These are phyloP conservation scores for Trichosurus vulpecula DNA, from an alignment of 2,797 vertebrate species.

Conservation along the genomic window DNA sequence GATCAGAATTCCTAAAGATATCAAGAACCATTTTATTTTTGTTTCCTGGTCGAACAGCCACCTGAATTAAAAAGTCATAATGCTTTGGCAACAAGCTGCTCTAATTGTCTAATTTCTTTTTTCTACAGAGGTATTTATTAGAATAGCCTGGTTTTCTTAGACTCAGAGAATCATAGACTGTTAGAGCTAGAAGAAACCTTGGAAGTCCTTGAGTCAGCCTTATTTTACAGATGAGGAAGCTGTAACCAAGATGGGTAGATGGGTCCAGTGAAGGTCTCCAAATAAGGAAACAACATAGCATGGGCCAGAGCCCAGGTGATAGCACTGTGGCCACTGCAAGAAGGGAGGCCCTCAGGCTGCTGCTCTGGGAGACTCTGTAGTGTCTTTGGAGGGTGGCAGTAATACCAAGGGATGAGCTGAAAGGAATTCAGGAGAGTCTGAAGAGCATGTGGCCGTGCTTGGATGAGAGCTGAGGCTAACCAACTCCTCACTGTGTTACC, in stretches of 20 bases:
- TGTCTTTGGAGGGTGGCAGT: neutral
- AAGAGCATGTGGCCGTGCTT: neutral
- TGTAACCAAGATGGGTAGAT: neutral
- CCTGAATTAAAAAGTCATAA: constrained; percentile 4
- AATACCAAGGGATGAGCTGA: neutral
- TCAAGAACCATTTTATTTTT: constrained; percentile 8
- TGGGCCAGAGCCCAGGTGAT: neutral
- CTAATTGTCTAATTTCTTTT: neutral
- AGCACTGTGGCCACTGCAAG: neutral
- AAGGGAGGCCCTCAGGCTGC: neutral
- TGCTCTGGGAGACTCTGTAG: neutral
- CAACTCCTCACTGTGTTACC: neutral
- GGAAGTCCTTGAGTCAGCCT: neutral
- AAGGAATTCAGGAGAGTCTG: neutral
- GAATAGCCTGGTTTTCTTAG: neutral
- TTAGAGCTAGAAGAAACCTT: neutral
- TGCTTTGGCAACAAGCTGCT: neutral
- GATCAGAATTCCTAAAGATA: rapidly evolving
- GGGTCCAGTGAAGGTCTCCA: neutral
- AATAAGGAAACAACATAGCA: neutral
- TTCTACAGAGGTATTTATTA: constrained; percentile 12
- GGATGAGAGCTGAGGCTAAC: neutral
- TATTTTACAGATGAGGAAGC: neutral
- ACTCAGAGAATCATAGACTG: neutral
- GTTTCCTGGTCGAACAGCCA: neutral